Evolutionary conservation across 2,113 vertebrate species (phyloP), one percentile per base, ranked within the genome.

Genomic region (Oncorhynchus keta): DNA sequence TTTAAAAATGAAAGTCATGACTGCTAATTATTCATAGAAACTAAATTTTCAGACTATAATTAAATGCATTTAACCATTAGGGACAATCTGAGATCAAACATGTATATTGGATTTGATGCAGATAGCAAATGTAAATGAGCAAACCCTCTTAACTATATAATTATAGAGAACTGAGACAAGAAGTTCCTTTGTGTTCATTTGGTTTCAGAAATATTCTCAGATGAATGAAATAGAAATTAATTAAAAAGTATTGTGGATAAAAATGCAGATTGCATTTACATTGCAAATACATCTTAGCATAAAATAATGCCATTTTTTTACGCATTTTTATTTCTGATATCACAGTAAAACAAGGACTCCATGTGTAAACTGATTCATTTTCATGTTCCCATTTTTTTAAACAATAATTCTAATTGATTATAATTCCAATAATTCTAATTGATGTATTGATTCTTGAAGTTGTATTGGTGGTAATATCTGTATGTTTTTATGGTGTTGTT

Each of bases 111-210:
- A 91, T 91, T 88, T 90, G 85, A 90, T 90, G 86, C 86, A 88
- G 87, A 93, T 91, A 84, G 86, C 87, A 83, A 85, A 85, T 88
- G 88, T 90, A 91, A 88, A 92, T 90, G 81, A 90, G 88, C 89
- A 88, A 90, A 90, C 81, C 88, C 87, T 90, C 87, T 91, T 93
- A 91, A 89, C 89, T 90, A 91, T 90, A 87, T 93, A 93, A 93
- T 93, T 93, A 93, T 92, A 74, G 86, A 85, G 79, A 86, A 88
- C 87, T 88, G 84, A 91, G 86, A 87, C 84, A 87, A 79, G 75
- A 90, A 90, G 82, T 90, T 89, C 87, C 85, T 91, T 92, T 89
- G 90, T 91, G 88, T 92, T 90, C 82, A 92, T 93, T 92, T 78
- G 83, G 87, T 30, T 55, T 61, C 82, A 87, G 87, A 90, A 90